Conservation (phyloP, 2,888 invertebrate species). For the Mantis religiosa region DNA sequence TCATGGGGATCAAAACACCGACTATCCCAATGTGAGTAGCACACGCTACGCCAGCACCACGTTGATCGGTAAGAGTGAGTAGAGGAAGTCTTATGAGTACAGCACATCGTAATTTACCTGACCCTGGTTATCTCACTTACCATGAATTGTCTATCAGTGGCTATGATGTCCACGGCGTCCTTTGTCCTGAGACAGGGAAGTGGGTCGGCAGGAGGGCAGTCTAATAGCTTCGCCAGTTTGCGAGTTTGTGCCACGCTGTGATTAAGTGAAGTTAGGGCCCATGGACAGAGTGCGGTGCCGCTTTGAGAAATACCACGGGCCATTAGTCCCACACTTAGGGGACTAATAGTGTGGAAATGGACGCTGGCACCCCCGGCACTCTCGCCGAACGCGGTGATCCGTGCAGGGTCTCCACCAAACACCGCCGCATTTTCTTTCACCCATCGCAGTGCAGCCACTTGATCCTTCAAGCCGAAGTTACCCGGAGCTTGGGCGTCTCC, state of each 20-base stretch:
- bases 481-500: constrained; percentile 20
- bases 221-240: constrained; percentile 56
- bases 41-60: no score
- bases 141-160: constrained; percentile 62
- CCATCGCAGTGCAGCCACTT: constrained; percentile 26
- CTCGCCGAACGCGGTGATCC: constrained; percentile 26
- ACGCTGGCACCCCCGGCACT: constrained; percentile 27
- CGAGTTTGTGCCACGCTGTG: constrained; percentile 56
- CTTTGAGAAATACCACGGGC: constrained; percentile 72
- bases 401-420: constrained; percentile 25
- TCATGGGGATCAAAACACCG: no score
- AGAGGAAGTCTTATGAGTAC: no score
- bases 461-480: constrained; percentile 27
- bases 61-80: no score
- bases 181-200: constrained; percentile 59
- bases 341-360: constrained; percentile 24
- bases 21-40: no score
- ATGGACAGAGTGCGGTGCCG: constrained; percentile 64
- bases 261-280: constrained; percentile 60
- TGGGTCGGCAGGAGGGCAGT: constrained; percentile 56
- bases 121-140: constrained; percentile 46
- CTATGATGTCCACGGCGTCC: constrained; percentile 60
- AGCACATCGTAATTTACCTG: no score
- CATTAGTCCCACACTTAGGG: constrained; percentile 54
- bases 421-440: constrained; percentile 17